phyloP scores from a whole-genome alignment of 1,140 invertebrate species.

The Nilaparvata lugens region DNA sequence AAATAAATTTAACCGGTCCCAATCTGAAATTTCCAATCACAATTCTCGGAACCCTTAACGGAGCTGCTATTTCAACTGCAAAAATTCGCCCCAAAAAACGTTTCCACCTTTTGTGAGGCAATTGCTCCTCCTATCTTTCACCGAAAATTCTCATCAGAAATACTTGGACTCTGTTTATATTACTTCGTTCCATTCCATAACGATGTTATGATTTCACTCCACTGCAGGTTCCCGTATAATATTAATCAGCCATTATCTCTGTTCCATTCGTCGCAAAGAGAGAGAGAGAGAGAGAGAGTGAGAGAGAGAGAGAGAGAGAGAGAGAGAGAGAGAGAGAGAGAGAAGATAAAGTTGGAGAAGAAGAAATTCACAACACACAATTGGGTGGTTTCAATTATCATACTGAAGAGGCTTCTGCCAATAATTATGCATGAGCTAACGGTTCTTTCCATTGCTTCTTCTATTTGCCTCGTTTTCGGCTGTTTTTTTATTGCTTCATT shows the following conservation, averaged over 20 bases:
- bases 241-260: conserved; percentile 11
- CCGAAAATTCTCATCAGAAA: too few relatives aligned
- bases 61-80: too few relatives aligned
- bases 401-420: neutral
- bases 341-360: neutral
- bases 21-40: too few relatives aligned
- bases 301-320: conserved; percentile 11
- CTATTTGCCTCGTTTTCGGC: conserved; percentile 5
- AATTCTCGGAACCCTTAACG: too few relatives aligned
- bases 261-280: conserved; percentile 16
- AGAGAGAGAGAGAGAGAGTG: conserved; percentile 18
- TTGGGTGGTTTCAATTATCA: conserved; percentile 16
- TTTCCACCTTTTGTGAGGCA: too few relatives aligned
- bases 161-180: too few relatives aligned
- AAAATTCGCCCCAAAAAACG: too few relatives aligned
- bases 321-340: neutral
- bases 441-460: conserved; percentile 12
- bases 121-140: too few relatives aligned
- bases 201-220: neutral
- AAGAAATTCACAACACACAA: conserved; percentile 8
- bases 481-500: neutral
- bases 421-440: conserved; percentile 8
- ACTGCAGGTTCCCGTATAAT: conserved; percentile 4
- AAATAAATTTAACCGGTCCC: too few relatives aligned
- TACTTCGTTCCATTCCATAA: too few relatives aligned